Evolutionary conservation across 2,888 invertebrate species (phyloP).

Genomic region (Carcina quercana): DNA sequence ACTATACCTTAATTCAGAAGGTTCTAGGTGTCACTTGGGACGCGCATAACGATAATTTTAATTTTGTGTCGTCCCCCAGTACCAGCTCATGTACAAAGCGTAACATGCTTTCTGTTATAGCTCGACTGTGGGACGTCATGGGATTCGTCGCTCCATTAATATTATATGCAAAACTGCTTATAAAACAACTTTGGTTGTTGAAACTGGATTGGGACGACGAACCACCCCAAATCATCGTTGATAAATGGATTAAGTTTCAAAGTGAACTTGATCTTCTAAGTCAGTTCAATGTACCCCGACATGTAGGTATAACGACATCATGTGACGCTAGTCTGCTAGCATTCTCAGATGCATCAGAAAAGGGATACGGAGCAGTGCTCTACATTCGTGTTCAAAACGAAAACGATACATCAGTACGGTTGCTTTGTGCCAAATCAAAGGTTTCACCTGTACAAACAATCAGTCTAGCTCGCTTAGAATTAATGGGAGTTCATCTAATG

Average conservation of each 20-base stretch:
- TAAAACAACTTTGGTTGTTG: constrained; percentile 5
- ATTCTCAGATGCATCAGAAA: constrained; percentile 13
- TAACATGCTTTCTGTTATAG: constrained; percentile 11
- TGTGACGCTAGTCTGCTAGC: constrained; percentile 5
- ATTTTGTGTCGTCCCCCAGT: not conserved
- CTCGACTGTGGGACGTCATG: constrained; percentile 13
- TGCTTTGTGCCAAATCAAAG: constrained; percentile 12
- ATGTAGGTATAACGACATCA: constrained; percentile 5
- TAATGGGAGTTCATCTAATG: constrained; percentile 7
- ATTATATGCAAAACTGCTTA: constrained; percentile 14
- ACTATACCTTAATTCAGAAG: not conserved
- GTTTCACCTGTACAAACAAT: constrained; percentile 8
- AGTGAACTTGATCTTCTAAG: constrained; percentile 3
- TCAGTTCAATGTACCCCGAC: constrained; percentile 7
- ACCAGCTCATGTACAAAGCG: constrained; percentile 10
- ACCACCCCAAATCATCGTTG: constrained; percentile 3
- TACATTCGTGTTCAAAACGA: constrained; percentile 1
- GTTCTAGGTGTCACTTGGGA: not conserved
- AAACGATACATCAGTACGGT: not conserved
- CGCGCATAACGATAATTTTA: not conserved
- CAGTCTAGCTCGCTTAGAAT: constrained; percentile 8
- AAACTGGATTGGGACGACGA: constrained; percentile 13
- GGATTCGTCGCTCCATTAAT: constrained; percentile 13
- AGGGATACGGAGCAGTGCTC: constrained; percentile 4
- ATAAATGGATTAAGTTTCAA: not conserved